Conservation (phyloP, 2,888 invertebrate genomes). For the Chaitophorus viminalis region DNA sequence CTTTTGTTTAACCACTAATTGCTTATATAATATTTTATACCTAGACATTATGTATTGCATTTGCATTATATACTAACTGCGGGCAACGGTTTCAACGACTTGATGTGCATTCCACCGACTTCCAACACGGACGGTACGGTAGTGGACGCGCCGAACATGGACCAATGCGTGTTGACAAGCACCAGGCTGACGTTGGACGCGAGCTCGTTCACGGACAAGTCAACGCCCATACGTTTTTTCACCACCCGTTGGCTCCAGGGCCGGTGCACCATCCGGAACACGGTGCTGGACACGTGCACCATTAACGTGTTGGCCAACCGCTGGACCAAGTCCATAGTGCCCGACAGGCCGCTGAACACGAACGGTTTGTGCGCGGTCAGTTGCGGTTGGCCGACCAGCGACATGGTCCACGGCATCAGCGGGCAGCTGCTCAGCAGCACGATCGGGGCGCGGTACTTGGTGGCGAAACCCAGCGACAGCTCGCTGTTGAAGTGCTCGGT, state of each 20-base stretch:
- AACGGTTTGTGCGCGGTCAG: slow-evolving; percentile 64
- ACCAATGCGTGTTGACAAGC: slow-evolving; percentile 57
- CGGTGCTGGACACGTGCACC: background rate
- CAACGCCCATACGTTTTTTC: background rate
- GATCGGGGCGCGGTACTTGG: slow-evolving; percentile 64
- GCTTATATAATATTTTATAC: no score
- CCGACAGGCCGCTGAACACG: slow-evolving; percentile 60
- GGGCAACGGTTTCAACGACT: slow-evolving; percentile 27
- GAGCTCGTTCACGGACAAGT: slow-evolving; percentile 42
- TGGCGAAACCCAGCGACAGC: slow-evolving; percentile 63
- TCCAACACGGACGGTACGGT: slow-evolving; percentile 59
- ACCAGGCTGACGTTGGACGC: slow-evolving; percentile 61
- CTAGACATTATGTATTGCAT: no score
- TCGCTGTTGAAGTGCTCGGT: slow-evolving; percentile 65
- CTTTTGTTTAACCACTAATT: no score
- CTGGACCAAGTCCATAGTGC: slow-evolving; percentile 67
- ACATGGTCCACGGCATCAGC: slow-evolving; percentile 63
- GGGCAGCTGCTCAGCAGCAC: slow-evolving; percentile 63
- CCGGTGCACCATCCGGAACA: slow-evolving; percentile 10
- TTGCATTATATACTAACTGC: slow-evolving; percentile 51
- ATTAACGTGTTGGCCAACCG: slow-evolving; percentile 68
- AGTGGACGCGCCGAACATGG: slow-evolving; percentile 27
- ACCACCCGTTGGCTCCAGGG: slow-evolving; percentile 65
- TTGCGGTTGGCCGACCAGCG: slow-evolving; percentile 64
- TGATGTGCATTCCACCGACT: slow-evolving; percentile 58